Evolutionary conservation across 92 coral and sea anemone genomes (phyloP).

Genomic region (Pocillopora grandis): DNA sequence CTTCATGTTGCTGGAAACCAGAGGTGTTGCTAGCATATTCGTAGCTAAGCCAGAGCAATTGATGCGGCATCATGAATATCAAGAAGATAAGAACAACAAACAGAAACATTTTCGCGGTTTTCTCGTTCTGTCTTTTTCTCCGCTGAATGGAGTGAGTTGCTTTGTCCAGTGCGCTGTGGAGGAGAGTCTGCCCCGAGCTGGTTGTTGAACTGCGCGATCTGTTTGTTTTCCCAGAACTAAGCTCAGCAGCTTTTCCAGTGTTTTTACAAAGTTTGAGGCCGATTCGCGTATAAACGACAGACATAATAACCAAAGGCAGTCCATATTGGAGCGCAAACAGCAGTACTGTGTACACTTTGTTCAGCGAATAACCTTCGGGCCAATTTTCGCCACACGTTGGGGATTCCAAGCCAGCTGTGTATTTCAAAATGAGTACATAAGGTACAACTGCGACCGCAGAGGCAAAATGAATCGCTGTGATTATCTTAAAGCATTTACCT

Average conservation of each 20-base stretch:
- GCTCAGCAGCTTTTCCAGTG: slow-evolving; percentile 49
- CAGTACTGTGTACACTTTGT: slow-evolving; percentile 76
- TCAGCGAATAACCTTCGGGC: slow-evolving; percentile 46
- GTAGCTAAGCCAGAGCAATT: slow-evolving; percentile 76
- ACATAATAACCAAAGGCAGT: slow-evolving; percentile 72
- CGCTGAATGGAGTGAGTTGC: slow-evolving; percentile 43
- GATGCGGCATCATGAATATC: slow-evolving; percentile 90
- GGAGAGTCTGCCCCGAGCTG: slow-evolving; percentile 8
- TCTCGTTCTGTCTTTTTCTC: slow-evolving; percentile 65
- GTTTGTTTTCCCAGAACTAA: slow-evolving; percentile 16
- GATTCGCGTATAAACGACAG: slow-evolving; percentile 65
- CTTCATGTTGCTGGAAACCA: slow-evolving; percentile 40
- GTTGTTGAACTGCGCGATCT: background rate
- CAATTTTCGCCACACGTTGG: slow-evolving; percentile 78
- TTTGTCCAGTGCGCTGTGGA: slow-evolving; percentile 24
- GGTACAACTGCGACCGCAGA: slow-evolving; percentile 71
- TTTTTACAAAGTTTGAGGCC: slow-evolving; percentile 67
- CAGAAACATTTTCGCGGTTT: slow-evolving; percentile 86
- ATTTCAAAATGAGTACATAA: slow-evolving; percentile 51
- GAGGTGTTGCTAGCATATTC: slow-evolving; percentile 65
- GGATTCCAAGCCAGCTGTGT: background rate
- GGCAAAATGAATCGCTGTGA: slow-evolving; percentile 55
- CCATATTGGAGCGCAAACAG: slow-evolving; percentile 86
- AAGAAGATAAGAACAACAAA: slow-evolving; percentile 81
- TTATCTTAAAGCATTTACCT: slow-evolving; percentile 60